Evolutionary conservation across 2,888 invertebrate species (phyloP).

Genomic region (Hyppa rectilinea): DNA sequence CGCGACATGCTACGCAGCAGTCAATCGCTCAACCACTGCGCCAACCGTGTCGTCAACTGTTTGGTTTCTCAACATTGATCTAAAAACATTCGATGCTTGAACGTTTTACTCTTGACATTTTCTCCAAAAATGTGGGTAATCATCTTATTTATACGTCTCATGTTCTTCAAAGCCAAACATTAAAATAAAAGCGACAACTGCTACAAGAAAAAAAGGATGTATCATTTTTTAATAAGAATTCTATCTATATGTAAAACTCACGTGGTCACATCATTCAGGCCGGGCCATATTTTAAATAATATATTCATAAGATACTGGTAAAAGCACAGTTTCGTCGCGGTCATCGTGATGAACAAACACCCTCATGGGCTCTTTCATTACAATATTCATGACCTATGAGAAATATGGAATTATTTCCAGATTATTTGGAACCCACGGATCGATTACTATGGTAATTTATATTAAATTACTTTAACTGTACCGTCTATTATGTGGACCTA

Average conservation of each 20-base stretch:
- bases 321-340: conserved; percentile 76
- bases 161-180: conserved; percentile 24
- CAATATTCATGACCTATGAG: conserved; percentile 77
- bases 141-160: conserved; percentile 17
- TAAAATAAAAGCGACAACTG: conserved; percentile 11
- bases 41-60: no score
- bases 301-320: conserved; percentile 82
- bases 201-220: conserved; percentile 20
- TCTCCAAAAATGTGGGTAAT: no score
- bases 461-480: conserved; percentile 9
- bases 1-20: no score
- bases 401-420: conserved; percentile 63
- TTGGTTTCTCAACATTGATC: not conserved
- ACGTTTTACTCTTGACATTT: no score
- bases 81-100: no score
- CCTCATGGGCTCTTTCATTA: conserved; percentile 74
- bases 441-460: conserved; percentile 46
- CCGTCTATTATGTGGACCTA: not conserved
- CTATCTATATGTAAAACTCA: conserved; percentile 64
- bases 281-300: conserved; percentile 77
- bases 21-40: no score
- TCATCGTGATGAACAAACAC: conserved; percentile 77
- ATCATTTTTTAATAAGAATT: conserved; percentile 45
- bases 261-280: conserved; percentile 73
- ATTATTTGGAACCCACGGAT: conserved; percentile 43